Percentiles rank a stretch among this genome's conserved stretches.
phyloP scores from a whole-genome alignment of 2,797 vertebrate genomes.

The Emys orbicularis region DNA sequence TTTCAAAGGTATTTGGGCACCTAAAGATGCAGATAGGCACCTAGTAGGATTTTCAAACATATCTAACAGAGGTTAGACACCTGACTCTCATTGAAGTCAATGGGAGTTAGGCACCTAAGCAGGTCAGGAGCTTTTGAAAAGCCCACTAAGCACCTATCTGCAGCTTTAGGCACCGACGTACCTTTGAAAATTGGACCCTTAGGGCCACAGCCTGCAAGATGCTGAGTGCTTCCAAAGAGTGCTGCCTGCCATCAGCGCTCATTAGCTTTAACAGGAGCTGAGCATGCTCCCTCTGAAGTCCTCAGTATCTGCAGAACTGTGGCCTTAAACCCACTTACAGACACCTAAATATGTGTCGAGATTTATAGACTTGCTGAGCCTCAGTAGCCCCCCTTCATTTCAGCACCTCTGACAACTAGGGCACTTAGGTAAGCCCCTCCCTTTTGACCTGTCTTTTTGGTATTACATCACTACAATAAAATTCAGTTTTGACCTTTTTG shows the following conservation, averaged over 20 bases:
- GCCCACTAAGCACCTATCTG: not conserved
- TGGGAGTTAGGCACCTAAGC: not conserved
- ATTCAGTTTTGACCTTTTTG: constrained; percentile 77
- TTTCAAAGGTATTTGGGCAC: not conserved
- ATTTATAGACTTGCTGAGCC: not conserved
- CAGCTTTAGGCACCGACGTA: not conserved
- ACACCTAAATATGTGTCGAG: not conserved
- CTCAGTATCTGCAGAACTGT: not conserved
- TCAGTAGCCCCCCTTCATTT: not conserved
- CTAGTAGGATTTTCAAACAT: not conserved
- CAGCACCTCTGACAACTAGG: not conserved
- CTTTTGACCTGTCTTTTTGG: constrained; percentile 34
- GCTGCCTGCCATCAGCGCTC: not conserved
- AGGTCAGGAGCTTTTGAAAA: not conserved
- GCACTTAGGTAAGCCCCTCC: not conserved
- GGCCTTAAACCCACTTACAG: not conserved
- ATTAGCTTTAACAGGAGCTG: not conserved
- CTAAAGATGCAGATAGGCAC: not conserved
- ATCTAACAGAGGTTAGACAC: not conserved
- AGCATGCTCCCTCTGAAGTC: accelerated
- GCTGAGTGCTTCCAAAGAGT: accelerated
- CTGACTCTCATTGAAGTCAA: not conserved
- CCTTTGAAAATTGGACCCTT: not conserved
- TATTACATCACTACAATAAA: constrained; percentile 55
- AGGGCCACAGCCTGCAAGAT: not conserved